Conservation (phyloP, 2,113 vertebrate species). For the Prochilodus magdalenae region DNA sequence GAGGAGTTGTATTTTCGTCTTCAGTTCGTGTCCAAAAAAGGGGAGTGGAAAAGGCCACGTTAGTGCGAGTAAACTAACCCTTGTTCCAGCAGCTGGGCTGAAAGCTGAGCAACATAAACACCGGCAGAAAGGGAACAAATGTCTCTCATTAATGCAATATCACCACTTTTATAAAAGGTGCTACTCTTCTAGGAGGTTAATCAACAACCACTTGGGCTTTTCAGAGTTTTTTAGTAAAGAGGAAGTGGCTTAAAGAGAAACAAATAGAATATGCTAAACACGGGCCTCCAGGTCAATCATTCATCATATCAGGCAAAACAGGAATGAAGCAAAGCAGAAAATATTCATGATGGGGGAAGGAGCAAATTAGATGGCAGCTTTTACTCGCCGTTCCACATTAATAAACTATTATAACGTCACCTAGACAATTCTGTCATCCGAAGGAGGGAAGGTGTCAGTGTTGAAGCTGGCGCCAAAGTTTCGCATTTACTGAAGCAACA, state of each 20-base stretch:
- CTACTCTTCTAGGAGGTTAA: constrained; percentile 15
- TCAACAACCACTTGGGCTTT: background rate
- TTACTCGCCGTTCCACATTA: background rate
- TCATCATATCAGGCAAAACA: constrained; percentile 16
- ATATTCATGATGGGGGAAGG: constrained; percentile 8
- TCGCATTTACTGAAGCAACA: constrained; percentile 1
- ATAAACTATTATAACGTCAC: constrained; percentile 42
- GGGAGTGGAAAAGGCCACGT: background rate
- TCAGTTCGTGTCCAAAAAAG: background rate
- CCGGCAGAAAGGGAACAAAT: background rate
- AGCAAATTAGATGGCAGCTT: constrained; percentile 46
- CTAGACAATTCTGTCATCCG: background rate
- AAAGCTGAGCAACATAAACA: background rate
- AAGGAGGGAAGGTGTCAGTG: background rate
- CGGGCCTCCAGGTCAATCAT: constrained; percentile 15
- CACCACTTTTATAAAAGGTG: background rate
- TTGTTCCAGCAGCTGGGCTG: background rate
- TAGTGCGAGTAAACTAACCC: background rate
- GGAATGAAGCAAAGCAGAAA: constrained; percentile 4
- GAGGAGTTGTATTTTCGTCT: constrained; percentile 7
- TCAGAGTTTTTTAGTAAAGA: constrained; percentile 9
- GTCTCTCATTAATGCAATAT: background rate
- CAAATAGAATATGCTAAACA: constrained; percentile 20
- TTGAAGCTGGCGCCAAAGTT: background rate
- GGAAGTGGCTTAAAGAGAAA: constrained; percentile 36